A percentile compares a stretch with the other conserved stretches of the same genome.
Conservation (phyloP, 2,888 invertebrate species). For the Platynereis dumerilii region DNA sequence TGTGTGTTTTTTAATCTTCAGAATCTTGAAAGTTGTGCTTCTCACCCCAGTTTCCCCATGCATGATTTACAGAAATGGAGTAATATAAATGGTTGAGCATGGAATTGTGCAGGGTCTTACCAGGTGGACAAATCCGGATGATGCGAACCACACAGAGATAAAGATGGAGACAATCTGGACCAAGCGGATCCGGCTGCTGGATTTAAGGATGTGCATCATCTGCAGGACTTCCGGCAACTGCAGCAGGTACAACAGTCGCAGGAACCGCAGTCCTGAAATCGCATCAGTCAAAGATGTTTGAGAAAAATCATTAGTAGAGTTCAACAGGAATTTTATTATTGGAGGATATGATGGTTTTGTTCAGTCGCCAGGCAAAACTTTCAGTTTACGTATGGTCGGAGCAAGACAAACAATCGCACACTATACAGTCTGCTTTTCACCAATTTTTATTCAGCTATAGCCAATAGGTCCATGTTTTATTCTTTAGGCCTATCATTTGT, state of each 20-base stretch:
- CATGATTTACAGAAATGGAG: too few species aligned
- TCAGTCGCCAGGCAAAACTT: background rate
- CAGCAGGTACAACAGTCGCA: constrained; percentile 33
- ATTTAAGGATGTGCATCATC: constrained; percentile 29
- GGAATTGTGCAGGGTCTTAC: constrained; percentile 25
- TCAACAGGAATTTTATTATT: background rate
- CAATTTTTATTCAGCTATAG: too few species aligned
- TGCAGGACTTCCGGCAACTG: constrained; percentile 33
- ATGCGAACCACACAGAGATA: constrained; percentile 32
- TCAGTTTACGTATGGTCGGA: background rate
- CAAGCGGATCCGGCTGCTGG: constrained; percentile 26
- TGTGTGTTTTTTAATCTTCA: too few species aligned
- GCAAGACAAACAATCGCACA: too few species aligned
- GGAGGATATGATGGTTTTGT: background rate
- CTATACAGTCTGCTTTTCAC: too few species aligned
- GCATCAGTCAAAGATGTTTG: background rate
- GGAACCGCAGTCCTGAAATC: constrained; percentile 30
- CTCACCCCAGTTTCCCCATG: too few species aligned
- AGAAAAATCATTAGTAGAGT: background rate
- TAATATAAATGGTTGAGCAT: too few species aligned
- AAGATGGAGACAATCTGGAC: constrained; percentile 28
- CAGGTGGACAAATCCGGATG: constrained; percentile 34
- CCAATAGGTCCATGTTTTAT: too few species aligned
- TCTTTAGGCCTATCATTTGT: too few species aligned
- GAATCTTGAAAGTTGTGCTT: too few species aligned